phyloP scores from a whole-genome alignment of 2,113 vertebrate genomes.

The Alectura lathami region DNA sequence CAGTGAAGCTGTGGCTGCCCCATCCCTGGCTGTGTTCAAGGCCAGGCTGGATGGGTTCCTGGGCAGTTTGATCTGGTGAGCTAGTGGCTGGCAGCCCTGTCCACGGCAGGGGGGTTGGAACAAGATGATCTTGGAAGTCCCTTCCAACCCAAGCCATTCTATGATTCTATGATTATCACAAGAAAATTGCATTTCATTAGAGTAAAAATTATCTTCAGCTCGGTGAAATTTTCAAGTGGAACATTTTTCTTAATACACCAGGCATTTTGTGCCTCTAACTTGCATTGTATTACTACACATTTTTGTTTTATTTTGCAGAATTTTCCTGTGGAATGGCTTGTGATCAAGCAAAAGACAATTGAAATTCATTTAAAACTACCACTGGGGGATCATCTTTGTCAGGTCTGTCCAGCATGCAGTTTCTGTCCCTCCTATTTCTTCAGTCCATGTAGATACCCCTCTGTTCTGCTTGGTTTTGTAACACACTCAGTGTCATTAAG shows the following conservation, averaged over 20 bases:
- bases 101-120: too few relatives aligned
- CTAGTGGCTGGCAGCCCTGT: too few relatives aligned
- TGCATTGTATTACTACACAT: background rate
- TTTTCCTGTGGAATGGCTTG: constrained; percentile 24
- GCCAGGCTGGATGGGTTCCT: too few relatives aligned
- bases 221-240: background rate
- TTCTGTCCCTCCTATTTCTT: background rate
- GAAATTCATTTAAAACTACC: background rate
- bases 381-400: background rate
- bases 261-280: background rate
- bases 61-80: too few relatives aligned
- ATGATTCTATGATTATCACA: too few relatives aligned
- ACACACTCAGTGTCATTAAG: constrained; percentile 40
- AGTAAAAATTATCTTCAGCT: background rate
- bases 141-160: too few relatives aligned
- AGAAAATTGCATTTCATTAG: background rate
- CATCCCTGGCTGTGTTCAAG: too few relatives aligned
- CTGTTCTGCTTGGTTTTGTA: background rate
- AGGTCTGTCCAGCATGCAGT: background rate
- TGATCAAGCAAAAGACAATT: constrained; percentile 7
- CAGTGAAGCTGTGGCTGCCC: too few relatives aligned
- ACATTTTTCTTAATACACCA: background rate
- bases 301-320: background rate
- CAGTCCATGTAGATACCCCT: background rate
- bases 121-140: too few relatives aligned